Conservation (phyloP, 2,113 vertebrate species). For the Probosciger aterrimus region DNA sequence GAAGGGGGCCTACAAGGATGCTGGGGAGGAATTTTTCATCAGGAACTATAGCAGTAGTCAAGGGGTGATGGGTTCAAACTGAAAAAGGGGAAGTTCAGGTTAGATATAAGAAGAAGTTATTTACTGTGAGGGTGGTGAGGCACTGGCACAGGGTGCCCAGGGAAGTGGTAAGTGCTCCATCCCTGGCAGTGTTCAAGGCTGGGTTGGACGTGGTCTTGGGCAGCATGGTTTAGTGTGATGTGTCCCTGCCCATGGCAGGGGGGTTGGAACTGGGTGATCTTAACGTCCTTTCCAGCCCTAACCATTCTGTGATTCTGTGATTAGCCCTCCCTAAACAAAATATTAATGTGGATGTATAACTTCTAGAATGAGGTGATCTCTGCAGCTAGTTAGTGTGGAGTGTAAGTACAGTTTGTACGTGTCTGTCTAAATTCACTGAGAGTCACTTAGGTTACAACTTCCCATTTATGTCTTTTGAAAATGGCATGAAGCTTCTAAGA, state of each 20-base stretch:
- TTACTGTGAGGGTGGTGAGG: not conserved
- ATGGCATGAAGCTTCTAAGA: not conserved
- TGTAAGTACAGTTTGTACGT: not conserved
- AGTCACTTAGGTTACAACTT: not conserved
- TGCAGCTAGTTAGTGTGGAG: not conserved
- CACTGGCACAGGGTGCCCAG: not conserved
- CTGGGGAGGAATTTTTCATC: not conserved
- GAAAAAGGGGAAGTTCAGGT: not conserved
- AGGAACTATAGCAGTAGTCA: not conserved
- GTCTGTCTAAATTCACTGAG: not conserved
- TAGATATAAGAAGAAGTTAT: not conserved
- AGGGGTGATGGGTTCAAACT: not conserved
- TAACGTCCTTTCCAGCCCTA: not conserved
- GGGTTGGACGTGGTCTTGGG: not conserved
- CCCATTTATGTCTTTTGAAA: not conserved
- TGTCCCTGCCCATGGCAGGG: not conserved
- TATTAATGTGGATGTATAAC: not conserved
- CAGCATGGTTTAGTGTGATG: not conserved
- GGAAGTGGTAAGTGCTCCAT: not conserved
- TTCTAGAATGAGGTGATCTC: not conserved
- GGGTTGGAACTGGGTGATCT: not conserved
- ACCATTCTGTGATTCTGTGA: not conserved
- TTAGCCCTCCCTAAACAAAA: not conserved
- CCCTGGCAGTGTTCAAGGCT: not conserved
- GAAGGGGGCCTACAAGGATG: not conserved